Conservation (phyloP, 2,797 vertebrate genomes). For the Enteromius thamalakanensis region DNA sequence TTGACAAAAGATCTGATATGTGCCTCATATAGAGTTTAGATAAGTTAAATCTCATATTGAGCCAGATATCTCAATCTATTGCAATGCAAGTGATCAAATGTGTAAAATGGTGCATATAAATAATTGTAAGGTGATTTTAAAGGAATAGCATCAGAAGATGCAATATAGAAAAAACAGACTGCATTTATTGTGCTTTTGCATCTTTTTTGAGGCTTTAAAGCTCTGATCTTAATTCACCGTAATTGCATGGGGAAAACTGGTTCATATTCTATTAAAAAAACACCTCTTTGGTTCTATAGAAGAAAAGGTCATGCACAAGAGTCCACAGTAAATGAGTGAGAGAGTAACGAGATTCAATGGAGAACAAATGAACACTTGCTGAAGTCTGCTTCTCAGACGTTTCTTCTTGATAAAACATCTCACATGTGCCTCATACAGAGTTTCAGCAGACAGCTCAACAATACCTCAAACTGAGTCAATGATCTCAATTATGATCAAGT, state of each 20-base stretch:
- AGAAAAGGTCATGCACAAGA: conserved; percentile 8
- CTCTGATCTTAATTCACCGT: too few relatives aligned
- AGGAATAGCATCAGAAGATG: not conserved
- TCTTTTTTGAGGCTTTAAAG: not conserved
- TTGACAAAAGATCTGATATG: too few relatives aligned
- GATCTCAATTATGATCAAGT: not conserved
- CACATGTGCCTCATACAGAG: too few relatives aligned
- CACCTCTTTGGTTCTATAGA: not conserved
- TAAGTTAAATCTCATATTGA: not conserved
- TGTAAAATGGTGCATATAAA: not conserved
- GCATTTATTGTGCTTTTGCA: not conserved
- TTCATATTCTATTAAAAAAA: too few relatives aligned
- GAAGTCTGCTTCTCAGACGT: too few relatives aligned
- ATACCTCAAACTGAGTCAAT: not conserved
- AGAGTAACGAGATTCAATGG: not conserved
- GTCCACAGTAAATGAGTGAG: not conserved
- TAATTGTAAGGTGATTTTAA: too few relatives aligned
- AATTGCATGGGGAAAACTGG: not conserved
- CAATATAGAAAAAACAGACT: not conserved
- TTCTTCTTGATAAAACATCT: too few relatives aligned
- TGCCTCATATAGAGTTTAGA: not conserved
- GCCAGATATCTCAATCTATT: not conserved
- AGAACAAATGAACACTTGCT: too few relatives aligned
- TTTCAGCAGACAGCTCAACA: not conserved
- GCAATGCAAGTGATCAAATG: not conserved